Evolutionary conservation across 2,888 invertebrate genomes (phyloP), one percentile per base, ranked within the genome.

Genomic region (Leptopterna dolabrata): DNA sequence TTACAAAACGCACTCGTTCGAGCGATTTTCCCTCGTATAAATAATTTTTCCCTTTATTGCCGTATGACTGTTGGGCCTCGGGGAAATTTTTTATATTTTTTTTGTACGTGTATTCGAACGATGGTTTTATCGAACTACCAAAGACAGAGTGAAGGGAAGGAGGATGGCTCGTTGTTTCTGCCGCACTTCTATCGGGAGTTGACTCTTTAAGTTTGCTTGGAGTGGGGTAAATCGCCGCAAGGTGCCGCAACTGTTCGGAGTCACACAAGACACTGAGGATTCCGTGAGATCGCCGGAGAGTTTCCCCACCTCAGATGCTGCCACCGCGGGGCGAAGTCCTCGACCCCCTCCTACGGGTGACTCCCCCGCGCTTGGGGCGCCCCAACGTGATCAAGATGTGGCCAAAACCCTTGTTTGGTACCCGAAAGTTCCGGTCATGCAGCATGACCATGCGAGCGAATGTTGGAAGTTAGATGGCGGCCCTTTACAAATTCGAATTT

Each of bases 191-290:
- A 51, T 51, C 51, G 51, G 51, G 51, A n/a, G 16, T 51, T n/a
- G n/a, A n/a, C n/a, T n/a, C n/a, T 51, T 47, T n/a, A 51, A 4
- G 51, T 19, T 51, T 16, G 6, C n/a, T 4, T 16, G n/a, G 51
- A n/a, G n/a, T 16, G 14, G 51, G 51, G n/a, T 51, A 51, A 16
- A n/a, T 36, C 51, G 51, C 55, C 7, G 24, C n/a, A n/a, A 27
- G 30, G 84, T 71, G n/a, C 84, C 43, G 45, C 71, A 41, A 19
- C 84, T 70, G 84, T 41, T 84, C 84, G 84, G 7, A 84, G 84
- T 84, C 84, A 71, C 84, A 84, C 84, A 84, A 84, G 84, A 84
- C 84, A 84, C 84, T 84, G 84, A 71, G 30, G 84, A 27, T 27
- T 24, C 43, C 16, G n/a, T 2, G 80, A 47, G 51, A 43, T 45